phyloP scores from a whole-genome alignment of 2,888 invertebrate species.

The Ellobium chinense region DNA sequence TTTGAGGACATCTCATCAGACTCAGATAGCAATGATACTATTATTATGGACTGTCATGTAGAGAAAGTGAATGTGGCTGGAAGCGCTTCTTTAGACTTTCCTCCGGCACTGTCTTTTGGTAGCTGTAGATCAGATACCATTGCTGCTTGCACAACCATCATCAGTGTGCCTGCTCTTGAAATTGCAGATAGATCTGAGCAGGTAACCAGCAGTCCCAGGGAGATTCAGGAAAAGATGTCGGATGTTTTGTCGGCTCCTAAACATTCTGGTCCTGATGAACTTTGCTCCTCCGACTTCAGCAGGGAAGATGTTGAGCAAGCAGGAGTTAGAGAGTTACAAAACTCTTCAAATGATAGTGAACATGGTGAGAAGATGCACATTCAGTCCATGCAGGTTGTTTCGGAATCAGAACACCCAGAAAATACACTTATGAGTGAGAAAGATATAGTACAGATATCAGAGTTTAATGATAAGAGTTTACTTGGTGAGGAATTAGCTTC shows the following conservation, averaged over 20 bases:
- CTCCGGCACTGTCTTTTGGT: background rate
- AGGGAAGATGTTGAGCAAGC: too few relatives aligned
- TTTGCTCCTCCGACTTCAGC: background rate
- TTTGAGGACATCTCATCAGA: slow-evolving; percentile 45
- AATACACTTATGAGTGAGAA: background rate
- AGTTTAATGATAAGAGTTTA: background rate
- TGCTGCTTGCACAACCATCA: background rate
- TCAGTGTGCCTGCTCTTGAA: background rate
- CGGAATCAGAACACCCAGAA: background rate
- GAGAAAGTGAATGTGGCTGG: background rate
- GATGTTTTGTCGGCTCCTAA: background rate
- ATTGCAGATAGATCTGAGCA: too few relatives aligned
- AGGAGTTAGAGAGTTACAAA: too few relatives aligned
- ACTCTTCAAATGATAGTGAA: too few relatives aligned
- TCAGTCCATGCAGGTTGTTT: background rate
- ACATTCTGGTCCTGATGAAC: background rate
- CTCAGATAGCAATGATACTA: slow-evolving; percentile 31
- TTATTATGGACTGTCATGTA: slow-evolving; percentile 13
- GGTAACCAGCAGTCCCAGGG: background rate
- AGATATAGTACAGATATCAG: too few relatives aligned
- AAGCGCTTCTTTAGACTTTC: background rate
- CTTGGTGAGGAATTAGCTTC: background rate
- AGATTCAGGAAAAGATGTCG: background rate
- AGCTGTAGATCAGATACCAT: background rate
- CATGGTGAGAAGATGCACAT: background rate